A percentile compares a stretch with the other conserved stretches of the same genome.
phyloP scores from a whole-genome alignment of 37 sponge, comb jelly and placozoan genomes.

The Diacarnus erythraeanus region DNA sequence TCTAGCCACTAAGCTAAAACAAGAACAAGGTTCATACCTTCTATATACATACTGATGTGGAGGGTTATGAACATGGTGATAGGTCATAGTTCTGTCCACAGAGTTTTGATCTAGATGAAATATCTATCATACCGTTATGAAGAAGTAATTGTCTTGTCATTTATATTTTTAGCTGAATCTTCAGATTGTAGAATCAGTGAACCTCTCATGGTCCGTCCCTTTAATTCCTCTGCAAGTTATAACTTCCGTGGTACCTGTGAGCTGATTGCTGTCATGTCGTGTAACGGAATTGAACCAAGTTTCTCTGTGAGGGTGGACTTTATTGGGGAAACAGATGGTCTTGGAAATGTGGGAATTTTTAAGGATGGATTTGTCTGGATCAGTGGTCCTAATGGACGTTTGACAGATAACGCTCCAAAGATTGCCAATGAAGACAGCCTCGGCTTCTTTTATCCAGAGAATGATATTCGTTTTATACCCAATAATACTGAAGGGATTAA shows the following conservation, averaged over 20 bases:
- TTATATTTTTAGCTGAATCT: no score
- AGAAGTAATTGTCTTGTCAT: no score
- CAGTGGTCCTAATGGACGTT: slow-evolving; percentile 4
- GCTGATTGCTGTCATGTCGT: slow-evolving; percentile 19
- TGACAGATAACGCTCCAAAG: background rate
- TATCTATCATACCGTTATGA: no score
- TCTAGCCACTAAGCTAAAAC: no score
- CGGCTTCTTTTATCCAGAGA: background rate
- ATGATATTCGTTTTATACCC: background rate
- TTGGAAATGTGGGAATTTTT: slow-evolving; percentile 34
- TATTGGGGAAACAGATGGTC: background rate
- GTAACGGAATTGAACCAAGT: background rate
- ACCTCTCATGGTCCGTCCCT: slow-evolving; percentile 18
- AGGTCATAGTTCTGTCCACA: no score
- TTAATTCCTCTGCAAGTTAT: slow-evolving; percentile 7
- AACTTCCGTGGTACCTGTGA: slow-evolving; percentile 50
- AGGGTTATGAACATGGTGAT: no score
- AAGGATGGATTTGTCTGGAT: background rate
- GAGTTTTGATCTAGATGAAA: no score
- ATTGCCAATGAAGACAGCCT: background rate
- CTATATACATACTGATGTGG: no score
- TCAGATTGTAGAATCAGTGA: slow-evolving; percentile 27
- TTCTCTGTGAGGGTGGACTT: slow-evolving; percentile 59
- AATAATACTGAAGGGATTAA: background rate
- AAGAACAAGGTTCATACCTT: no score